Percentiles rank a stretch among this genome's conserved stretches.
These are phyloP conservation scores for Drosophila punjabiensis DNA, from an alignment of 1,140 invertebrate genomes.

Conservation along the genomic window DNA sequence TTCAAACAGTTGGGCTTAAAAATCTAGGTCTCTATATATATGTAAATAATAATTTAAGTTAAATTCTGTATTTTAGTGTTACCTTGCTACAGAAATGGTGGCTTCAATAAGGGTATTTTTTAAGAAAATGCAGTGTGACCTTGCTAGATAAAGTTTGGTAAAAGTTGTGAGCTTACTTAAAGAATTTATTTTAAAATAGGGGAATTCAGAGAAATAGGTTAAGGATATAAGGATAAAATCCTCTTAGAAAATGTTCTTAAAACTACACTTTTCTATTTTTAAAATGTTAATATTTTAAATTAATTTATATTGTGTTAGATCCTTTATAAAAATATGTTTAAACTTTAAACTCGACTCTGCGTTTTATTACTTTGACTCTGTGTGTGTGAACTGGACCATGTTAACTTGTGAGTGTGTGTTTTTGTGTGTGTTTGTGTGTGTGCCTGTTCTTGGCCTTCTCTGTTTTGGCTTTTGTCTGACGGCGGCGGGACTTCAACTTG, in stretches of 20 bases:
- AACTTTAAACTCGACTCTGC: neutral
- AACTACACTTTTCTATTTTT: no score
- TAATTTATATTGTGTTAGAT: no score
- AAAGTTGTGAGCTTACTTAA: neutral
- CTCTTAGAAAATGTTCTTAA: no score
- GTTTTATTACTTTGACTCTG: neutral
- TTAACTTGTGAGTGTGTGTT: constrained; percentile 20
- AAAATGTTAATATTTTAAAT: no score
- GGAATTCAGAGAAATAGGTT: no score
- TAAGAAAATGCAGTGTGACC: neutral
- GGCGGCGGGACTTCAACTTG: constrained; percentile 38
- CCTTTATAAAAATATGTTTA: no score
- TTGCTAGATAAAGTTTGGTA: neutral
- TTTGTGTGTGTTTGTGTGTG: constrained; percentile 1
- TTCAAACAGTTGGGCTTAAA: constrained; percentile 4
- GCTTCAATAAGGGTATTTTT: neutral
- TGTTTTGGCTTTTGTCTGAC: constrained; percentile 45
- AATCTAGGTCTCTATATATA: neutral
- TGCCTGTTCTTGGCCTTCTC: constrained; percentile 33
- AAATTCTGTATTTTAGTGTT: neutral
- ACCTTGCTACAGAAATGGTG: neutral
- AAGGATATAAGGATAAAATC: no score
- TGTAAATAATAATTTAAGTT: neutral
- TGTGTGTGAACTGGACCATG: constrained; percentile 16
- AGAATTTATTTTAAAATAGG: neutral